Base-by-base conservation (phyloP, 2,888 invertebrate species). In the Morinoia aosen region DNA sequence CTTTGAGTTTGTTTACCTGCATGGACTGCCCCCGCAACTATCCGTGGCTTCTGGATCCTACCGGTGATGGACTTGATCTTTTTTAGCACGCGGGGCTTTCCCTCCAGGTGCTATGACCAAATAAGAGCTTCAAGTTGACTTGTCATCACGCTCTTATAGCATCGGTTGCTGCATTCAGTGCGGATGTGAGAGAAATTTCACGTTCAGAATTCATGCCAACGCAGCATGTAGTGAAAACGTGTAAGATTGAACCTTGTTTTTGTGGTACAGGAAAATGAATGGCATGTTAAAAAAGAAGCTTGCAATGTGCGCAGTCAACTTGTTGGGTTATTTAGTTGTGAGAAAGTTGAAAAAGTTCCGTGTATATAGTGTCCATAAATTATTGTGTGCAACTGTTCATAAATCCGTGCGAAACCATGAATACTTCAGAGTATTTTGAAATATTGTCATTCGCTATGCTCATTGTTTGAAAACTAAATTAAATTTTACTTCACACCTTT, bases 1-100 rank as follows among this genome's bases (percentile, higher is more conserved):
- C 98, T 95, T 98, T 99, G 95, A 98, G 99, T 97, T 98, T 99
- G 96, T 99, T 99, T 98, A 99, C 99, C 95, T 99, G 99, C 97
- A 98, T 99, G 98, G 99, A 99, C 97, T 99, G 99, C 97, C 99
- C 99, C 96, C 98, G 99, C 97, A 99, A 99, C 97, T 99, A 99
- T 97, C 99, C 99, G 95, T 99, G 99, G 99, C 98, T 99, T 97
- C 98, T 99, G 97, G 99, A 99, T 97, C 99, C 99, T 96, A 99
- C 99, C 97, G 99, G 99, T 97, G 99, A 99, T 97, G 99, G 99
- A 97, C 96, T 97, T 76, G 96, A 96, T 12, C 95, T 96, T 40
- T 95, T 96, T 64, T 95, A 94, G 88, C 58, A 19, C 19, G 2
- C 25, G 8, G 19, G 2, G 76, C 33, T 76, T 25, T 76, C 94